Percentiles rank a stretch among this genome's conserved stretches.
phyloP scores from a whole-genome alignment of 2,797 vertebrate genomes.

The Percopsis omiscomaycus region DNA sequence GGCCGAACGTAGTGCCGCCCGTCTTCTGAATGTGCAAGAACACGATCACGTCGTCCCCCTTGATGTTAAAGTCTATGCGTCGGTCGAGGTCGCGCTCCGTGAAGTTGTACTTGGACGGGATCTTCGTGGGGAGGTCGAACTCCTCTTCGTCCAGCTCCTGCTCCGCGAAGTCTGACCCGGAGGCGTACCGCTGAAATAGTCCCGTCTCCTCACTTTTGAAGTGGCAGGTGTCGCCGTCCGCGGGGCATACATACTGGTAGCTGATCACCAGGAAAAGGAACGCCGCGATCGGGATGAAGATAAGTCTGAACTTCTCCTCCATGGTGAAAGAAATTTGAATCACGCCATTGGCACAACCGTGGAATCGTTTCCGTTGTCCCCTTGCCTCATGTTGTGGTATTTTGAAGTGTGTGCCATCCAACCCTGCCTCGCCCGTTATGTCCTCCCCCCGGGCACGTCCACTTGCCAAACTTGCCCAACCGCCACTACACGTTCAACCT shows the following conservation, averaged over 20 bases:
- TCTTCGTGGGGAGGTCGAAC: too few relatives aligned
- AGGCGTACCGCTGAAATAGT: slow-evolving; percentile 56
- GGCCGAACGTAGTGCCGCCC: slow-evolving; percentile 92
- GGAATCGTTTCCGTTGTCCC: slow-evolving; percentile 36
- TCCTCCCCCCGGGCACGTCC: slow-evolving; percentile 14
- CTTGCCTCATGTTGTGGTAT: slow-evolving; percentile 21
- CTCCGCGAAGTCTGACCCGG: slow-evolving; percentile 83
- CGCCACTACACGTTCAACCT: not conserved
- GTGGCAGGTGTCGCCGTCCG: slow-evolving; percentile 81
- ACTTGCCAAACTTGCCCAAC: slow-evolving; percentile 45
- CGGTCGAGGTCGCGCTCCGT: slow-evolving; percentile 84
- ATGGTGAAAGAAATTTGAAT: slow-evolving; percentile 69
- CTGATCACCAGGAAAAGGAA: slow-evolving; percentile 87
- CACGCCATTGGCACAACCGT: slow-evolving; percentile 52
- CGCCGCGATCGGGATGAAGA: slow-evolving; percentile 85
- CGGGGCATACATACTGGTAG: slow-evolving; percentile 90
- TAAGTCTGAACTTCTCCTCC: slow-evolving; percentile 91
- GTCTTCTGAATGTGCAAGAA: slow-evolving; percentile 97
- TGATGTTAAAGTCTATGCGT: slow-evolving; percentile 78
- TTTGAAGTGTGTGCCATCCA: not conserved
- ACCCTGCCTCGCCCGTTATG: slow-evolving; percentile 17
- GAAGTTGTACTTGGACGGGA: slow-evolving; percentile 78
- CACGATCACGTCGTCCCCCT: slow-evolving; percentile 89
- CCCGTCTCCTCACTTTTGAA: slow-evolving; percentile 66
- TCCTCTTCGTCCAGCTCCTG: slow-evolving; percentile 84